Base-by-base conservation (phyloP, 2,888 invertebrate species). In the Idaea biselata region DNA sequence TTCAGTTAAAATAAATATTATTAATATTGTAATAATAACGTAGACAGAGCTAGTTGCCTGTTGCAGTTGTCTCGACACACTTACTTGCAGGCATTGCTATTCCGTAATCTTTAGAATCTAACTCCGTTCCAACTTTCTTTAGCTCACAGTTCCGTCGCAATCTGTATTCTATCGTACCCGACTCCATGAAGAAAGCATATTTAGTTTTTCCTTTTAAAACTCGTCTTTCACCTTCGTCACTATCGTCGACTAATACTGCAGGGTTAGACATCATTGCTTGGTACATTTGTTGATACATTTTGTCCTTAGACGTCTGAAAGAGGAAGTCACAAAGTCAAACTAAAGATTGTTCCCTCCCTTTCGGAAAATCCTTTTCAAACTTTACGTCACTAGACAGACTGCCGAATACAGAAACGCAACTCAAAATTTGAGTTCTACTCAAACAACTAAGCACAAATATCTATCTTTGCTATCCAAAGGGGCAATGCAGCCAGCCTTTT, bases 151-250 rank as follows among this genome's bases (percentile, higher is more conserved):
- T 93, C 66, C 96, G 92, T 84, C 97, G 96, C 70, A 96, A 94
- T 76, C 96, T 96, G 86, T 98, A 99, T 81, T 99, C 98, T 74
- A 99, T 96, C 17, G 96, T 96, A 6, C 97, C 96, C 33, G 98
- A 98, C 90, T 99, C 99, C 97, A 99, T 98, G 67, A 99, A 94
- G 86, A 97, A 99, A 5, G 99, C 99, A 86, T 98, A 99, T 72
- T 93, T 88, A 53, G 81, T 84, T 60, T 80, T 82, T 44, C 86
- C 83, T 1, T 78, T 81, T 0, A 94, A 76, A 0, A 99, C 98
- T 69, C 97, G 93, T 44, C 95, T 95, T 6, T 97, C 96, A 0
- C 99, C 99, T 78, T 98, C 97, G 11, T 94, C 94, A 80, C 97
- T 98, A 74, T 93, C 95, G 44, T 90, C 92, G 0, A 96, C 95